phyloP scores from a whole-genome alignment of 2,797 vertebrate species.

The Chaetodon trifasciatus region DNA sequence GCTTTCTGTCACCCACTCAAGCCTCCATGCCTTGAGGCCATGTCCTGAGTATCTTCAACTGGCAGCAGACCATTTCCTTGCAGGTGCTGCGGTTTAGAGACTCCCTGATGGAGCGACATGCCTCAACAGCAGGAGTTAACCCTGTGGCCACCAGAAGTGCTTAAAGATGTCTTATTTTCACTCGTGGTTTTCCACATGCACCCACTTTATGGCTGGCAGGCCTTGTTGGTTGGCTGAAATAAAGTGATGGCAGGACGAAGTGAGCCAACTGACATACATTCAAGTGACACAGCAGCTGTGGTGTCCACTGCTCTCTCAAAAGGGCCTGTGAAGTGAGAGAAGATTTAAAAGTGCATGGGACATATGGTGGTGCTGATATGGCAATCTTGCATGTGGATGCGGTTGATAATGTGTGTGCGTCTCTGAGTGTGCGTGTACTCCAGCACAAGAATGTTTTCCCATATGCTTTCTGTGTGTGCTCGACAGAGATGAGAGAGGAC shows the following conservation, averaged over 20 bases:
- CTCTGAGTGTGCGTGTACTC: slow-evolving; percentile 39
- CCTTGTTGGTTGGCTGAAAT: slow-evolving; percentile 47
- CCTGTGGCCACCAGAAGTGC: slow-evolving; percentile 46
- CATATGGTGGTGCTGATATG: slow-evolving; percentile 69
- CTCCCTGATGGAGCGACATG: slow-evolving; percentile 34
- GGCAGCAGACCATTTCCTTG: slow-evolving; percentile 48
- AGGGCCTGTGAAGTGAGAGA: slow-evolving; percentile 57
- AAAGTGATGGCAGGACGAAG: slow-evolving; percentile 37
- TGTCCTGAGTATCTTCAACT: slow-evolving; percentile 36
- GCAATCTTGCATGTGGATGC: slow-evolving; percentile 33
- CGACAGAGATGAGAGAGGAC: slow-evolving; percentile 64
- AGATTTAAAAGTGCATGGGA: slow-evolving; percentile 58
- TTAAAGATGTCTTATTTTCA: slow-evolving; percentile 47
- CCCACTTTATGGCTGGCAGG: slow-evolving; percentile 37
- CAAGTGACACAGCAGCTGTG: slow-evolving; percentile 37
- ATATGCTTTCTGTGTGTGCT: slow-evolving; percentile 72
- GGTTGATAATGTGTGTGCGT: slow-evolving; percentile 48
- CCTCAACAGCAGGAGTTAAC: slow-evolving; percentile 49
- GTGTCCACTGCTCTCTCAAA: slow-evolving; percentile 57
- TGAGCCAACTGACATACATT: slow-evolving; percentile 55
- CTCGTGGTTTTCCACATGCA: slow-evolving; percentile 34
- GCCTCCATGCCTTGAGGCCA: slow-evolving; percentile 34
- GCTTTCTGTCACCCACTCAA: slow-evolving; percentile 49
- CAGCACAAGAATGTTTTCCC: slow-evolving; percentile 65
- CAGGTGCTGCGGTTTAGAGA: slow-evolving; percentile 59